These are phyloP conservation scores for Sarcophaga rosellei DNA, from an alignment of 2,888 invertebrate species.

Conservation along the genomic window DNA sequence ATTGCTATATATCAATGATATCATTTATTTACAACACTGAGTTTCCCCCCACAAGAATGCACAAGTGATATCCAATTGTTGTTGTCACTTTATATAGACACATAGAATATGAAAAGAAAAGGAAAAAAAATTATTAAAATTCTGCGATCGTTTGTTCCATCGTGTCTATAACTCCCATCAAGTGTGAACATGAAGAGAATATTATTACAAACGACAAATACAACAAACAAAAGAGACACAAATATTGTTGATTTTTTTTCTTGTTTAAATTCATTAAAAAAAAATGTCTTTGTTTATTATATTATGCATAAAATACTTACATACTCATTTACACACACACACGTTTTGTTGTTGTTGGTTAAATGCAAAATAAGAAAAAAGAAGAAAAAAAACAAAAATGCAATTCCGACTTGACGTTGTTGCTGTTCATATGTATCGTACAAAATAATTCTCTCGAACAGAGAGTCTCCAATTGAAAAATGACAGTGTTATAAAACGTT, in stretches of 20 bases:
- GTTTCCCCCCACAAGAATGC: not conserved
- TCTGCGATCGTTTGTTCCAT: slow-evolving; percentile 60
- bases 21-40: not conserved
- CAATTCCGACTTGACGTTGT: slow-evolving; percentile 25
- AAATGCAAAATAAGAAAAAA: slow-evolving; percentile 30
- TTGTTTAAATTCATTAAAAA: slow-evolving; percentile 2
- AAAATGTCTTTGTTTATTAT: slow-evolving; percentile 14
- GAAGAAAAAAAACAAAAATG: slow-evolving; percentile 23
- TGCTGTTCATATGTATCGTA: slow-evolving; percentile 32
- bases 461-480: slow-evolving; percentile 28
- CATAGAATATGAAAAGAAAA: not conserved
- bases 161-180: slow-evolving; percentile 63
- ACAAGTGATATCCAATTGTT: not conserved
- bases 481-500: not conserved
- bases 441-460: slow-evolving; percentile 37
- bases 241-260: not conserved
- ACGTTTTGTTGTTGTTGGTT: slow-evolving; percentile 18
- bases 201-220: slow-evolving; percentile 42
- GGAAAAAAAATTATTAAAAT: slow-evolving; percentile 48
- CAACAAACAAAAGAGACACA: slow-evolving; percentile 15
- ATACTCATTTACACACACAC: too few relatives aligned
- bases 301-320: too few relatives aligned
- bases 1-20: too few relatives aligned
- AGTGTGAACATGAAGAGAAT: slow-evolving; percentile 60
- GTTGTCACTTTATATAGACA: slow-evolving; percentile 49